phyloP scores from a whole-genome alignment of 2,797 vertebrate genomes.

The Cryptoprocta ferox region DNA sequence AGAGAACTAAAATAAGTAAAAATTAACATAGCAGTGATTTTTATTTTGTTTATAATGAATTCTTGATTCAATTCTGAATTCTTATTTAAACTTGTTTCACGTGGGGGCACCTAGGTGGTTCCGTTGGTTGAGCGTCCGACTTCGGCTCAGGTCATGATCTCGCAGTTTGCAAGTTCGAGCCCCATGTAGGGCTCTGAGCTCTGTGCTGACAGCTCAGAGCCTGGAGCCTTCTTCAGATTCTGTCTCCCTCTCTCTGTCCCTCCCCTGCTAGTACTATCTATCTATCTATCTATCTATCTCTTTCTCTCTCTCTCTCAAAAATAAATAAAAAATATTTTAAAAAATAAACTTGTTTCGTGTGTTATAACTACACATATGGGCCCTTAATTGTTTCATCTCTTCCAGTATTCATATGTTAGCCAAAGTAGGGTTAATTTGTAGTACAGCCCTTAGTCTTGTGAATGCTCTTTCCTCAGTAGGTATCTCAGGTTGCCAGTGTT shows the following conservation, averaged over 20 bases:
- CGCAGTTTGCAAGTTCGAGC: too few species aligned
- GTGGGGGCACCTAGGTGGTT: too few species aligned
- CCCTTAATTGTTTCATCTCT: slow-evolving; percentile 73
- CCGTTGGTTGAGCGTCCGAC: too few species aligned
- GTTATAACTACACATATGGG: neutral
- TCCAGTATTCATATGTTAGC: slow-evolving; percentile 73
- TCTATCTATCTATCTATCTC: too few species aligned
- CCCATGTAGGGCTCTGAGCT: too few species aligned
- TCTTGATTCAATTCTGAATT: slow-evolving; percentile 54
- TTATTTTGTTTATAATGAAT: slow-evolving; percentile 30
- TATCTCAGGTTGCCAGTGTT: slow-evolving; percentile 86
- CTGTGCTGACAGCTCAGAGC: too few species aligned
- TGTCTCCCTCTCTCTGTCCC: too few species aligned
- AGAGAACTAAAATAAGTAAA: slow-evolving; percentile 37
- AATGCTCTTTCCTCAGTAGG: slow-evolving; percentile 75
- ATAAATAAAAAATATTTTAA: too few species aligned
- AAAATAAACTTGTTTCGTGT: slow-evolving; percentile 41
- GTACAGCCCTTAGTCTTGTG: slow-evolving; percentile 77
- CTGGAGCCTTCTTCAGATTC: too few species aligned
- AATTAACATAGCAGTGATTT: slow-evolving; percentile 18
- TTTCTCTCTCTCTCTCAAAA: too few species aligned
- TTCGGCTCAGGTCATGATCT: too few species aligned
- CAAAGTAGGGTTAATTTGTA: slow-evolving; percentile 80
- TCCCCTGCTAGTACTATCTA: too few species aligned
- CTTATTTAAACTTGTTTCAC: slow-evolving; percentile 50